Base-by-base conservation (phyloP, 2,113 vertebrate genomes). In the Hippocampus abdominalis region DNA sequence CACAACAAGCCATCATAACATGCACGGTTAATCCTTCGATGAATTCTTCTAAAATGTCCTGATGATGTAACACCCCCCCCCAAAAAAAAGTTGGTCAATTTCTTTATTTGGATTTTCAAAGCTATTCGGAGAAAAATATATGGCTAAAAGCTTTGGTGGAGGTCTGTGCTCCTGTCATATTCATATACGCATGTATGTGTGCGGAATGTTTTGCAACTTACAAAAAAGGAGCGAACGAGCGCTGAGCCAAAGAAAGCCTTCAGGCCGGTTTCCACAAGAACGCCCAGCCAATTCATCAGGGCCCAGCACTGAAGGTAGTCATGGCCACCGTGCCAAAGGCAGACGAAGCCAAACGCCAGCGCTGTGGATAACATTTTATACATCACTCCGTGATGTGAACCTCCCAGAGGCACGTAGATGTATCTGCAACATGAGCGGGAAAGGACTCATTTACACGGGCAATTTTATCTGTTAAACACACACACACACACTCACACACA, bases 281-380 rank as follows among this genome's bases (percentile, higher is more conserved):
- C 88, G 80, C 97, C 96, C 68, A 92, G 83, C 95, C 97, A 99
- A 80, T 98, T 98, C 82, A 99, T 92, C 0, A 90, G 63, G 0
- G 95, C 96, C 97, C 97, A 99, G 90, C 89, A 93, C 90, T 92
- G 94, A 56, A 99, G 84, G 80, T 98, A 96, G 82, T 93, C 94
- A 21, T 96, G 91, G 66, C 94, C 94, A 11, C 97, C 97, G 0
- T 99, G 97, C 97, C 97, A 99, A 74, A 93, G 94, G 87, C 94
- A 96, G 79, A 99, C 93, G 18, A 98, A 98, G 0, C 93, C 92
- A 29, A 99, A 99, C 0, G 95, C 94, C 56, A 96, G 84, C 0
- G 93, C 94, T 0, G 94, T 94, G 73, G 96, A 96, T 9, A 96
- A 64, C 15, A 95, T 74, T 4, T 87, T 95, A 75, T 89, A 88